These are phyloP conservation scores for Aphyosemion australe DNA, from an alignment of 2,113 vertebrate species.

Conservation along the genomic window DNA sequence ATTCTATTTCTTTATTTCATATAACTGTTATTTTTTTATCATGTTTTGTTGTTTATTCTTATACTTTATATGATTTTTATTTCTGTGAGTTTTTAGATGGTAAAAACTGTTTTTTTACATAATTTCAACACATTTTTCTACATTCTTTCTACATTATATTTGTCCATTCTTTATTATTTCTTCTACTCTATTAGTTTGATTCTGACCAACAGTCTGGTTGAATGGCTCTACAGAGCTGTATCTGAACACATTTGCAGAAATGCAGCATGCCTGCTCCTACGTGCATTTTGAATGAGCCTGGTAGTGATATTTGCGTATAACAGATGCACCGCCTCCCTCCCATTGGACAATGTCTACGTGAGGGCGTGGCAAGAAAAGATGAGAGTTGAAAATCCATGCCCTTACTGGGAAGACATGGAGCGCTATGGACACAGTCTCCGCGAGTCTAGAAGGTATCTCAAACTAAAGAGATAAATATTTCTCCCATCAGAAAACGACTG, in stretches of 20 bases:
- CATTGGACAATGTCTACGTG: conserved; percentile 79
- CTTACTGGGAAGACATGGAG: conserved; percentile 74
- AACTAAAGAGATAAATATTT: conserved; percentile 57
- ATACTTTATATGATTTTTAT: no score
- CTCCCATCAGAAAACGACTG: conserved; percentile 39
- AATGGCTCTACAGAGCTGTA: conserved; percentile 38
- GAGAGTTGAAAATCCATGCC: conserved; percentile 78
- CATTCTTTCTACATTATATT: neutral
- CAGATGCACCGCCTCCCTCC: conserved; percentile 85
- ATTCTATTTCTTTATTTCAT: no score
- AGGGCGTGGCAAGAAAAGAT: conserved; percentile 78
- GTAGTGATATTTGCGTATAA: conserved; percentile 84
- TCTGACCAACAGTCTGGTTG: conserved; percentile 14
- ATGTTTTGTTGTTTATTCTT: no score
- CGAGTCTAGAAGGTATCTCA: conserved; percentile 64
- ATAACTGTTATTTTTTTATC: no score
- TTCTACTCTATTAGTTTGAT: neutral
- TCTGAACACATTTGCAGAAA: conserved; percentile 54
- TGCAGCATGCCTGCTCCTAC: conserved; percentile 69
- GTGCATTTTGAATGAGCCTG: conserved; percentile 72
- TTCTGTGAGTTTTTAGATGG: neutral
- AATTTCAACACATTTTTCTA: neutral
- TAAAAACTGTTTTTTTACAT: neutral
- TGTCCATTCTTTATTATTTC: neutral
- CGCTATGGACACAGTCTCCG: conserved; percentile 76